Percentiles rank a stretch among this genome's conserved stretches.
These are phyloP conservation scores for Psephotus haematonotus DNA, from an alignment of 2,113 vertebrate genomes.

Conservation along the genomic window DNA sequence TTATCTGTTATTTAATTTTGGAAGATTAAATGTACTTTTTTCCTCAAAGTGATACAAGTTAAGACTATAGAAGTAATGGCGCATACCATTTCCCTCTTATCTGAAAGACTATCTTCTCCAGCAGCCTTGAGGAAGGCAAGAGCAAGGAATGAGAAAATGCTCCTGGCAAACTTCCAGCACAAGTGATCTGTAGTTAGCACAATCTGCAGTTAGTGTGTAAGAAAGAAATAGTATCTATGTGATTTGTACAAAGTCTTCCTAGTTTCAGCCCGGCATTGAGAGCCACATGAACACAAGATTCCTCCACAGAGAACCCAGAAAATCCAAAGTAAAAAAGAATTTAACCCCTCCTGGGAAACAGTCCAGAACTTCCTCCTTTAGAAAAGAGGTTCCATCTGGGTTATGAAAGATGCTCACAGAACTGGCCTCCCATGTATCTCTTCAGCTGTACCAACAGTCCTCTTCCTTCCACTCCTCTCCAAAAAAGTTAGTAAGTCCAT, in stretches of 20 bases:
- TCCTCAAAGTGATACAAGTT: neutral
- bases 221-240: neutral
- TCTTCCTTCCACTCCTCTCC: neutral
- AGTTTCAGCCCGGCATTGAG: neutral
- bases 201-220: neutral
- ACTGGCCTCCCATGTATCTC: neutral
- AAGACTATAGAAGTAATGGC: neutral
- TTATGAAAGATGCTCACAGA: neutral
- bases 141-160: neutral
- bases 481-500: neutral
- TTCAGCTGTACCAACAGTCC: neutral
- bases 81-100: neutral
- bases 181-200: neutral
- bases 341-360: neutral
- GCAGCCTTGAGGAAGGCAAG: slow-evolving; percentile 1
- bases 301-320: neutral
- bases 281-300: neutral
- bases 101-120: neutral
- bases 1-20: neutral
- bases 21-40: neutral
- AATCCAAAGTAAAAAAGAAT: neutral
- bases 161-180: neutral
- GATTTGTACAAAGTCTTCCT: neutral
- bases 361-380: neutral
- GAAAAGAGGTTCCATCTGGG: neutral